Evolutionary conservation across 2,888 invertebrate genomes (phyloP).

Genomic region (Cephus rjabovi): DNA sequence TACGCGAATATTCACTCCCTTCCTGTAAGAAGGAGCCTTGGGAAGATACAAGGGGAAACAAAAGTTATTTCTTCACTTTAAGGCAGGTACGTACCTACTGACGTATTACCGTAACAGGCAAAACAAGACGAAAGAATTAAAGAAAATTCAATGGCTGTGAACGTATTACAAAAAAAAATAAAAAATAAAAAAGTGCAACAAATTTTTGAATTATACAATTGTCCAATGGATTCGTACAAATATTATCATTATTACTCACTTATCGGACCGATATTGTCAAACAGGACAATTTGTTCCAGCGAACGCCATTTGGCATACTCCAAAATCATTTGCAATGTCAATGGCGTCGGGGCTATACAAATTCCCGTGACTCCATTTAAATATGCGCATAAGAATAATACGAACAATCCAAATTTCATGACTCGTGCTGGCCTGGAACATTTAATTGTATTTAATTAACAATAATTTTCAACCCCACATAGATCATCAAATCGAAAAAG

Average conservation of each 20-base stretch:
- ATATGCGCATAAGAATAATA: background rate
- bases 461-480: background rate
- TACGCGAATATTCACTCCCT: background rate
- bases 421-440: background rate
- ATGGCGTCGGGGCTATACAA: constrained; percentile 45
- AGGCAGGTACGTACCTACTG: background rate
- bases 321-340: constrained; percentile 67
- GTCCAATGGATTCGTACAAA: background rate
- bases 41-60: background rate
- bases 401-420: background rate
- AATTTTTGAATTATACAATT: background rate
- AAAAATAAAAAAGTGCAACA: background rate
- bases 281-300: constrained; percentile 70
- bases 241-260: constrained; percentile 46
- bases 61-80: background rate
- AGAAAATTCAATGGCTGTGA: background rate
- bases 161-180: too few species aligned
- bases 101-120: too few species aligned
- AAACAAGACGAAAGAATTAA: accelerated
- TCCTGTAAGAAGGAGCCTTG: background rate
- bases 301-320: constrained; percentile 71
- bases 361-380: background rate
- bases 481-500: background rate
- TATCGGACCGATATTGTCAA: constrained; percentile 63
- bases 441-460: background rate